These are phyloP conservation scores for Conistra vaccinii DNA, from an alignment of 2,888 invertebrate species.

Conservation along the genomic window DNA sequence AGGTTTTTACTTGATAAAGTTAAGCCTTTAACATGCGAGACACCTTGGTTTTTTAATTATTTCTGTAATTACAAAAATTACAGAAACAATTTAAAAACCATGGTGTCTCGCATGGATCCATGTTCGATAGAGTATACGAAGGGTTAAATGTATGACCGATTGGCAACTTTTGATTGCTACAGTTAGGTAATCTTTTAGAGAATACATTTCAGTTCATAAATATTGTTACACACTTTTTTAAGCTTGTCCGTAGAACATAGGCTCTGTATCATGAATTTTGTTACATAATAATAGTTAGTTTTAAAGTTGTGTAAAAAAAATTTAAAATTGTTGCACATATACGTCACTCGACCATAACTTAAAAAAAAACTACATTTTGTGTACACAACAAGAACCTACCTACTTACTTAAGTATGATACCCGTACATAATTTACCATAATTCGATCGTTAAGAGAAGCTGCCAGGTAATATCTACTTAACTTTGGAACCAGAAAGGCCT, in stretches of 20 bases:
- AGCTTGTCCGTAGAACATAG: too few relatives aligned
- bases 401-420: conserved; percentile 7
- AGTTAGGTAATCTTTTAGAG: background rate
- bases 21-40: too few relatives aligned
- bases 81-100: too few relatives aligned
- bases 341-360: background rate
- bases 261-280: too few relatives aligned
- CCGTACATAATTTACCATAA: conserved; percentile 42
- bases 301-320: background rate
- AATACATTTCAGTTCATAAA: background rate
- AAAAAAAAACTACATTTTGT: conserved; percentile 1
- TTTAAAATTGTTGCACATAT: too few relatives aligned
- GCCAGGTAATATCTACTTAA: conserved; percentile 53
- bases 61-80: too few relatives aligned
- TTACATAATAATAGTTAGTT: too few relatives aligned
- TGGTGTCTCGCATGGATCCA: too few relatives aligned
- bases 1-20: background rate
- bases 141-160: background rate
- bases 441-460: conserved; percentile 42
- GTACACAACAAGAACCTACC: background rate
- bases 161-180: background rate
- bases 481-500: conserved; percentile 67
- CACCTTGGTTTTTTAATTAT: too few relatives aligned
- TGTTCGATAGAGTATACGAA: too few relatives aligned
- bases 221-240: background rate